phyloP scores from a whole-genome alignment of 2,113 vertebrate genomes.

The Columba janthina region DNA sequence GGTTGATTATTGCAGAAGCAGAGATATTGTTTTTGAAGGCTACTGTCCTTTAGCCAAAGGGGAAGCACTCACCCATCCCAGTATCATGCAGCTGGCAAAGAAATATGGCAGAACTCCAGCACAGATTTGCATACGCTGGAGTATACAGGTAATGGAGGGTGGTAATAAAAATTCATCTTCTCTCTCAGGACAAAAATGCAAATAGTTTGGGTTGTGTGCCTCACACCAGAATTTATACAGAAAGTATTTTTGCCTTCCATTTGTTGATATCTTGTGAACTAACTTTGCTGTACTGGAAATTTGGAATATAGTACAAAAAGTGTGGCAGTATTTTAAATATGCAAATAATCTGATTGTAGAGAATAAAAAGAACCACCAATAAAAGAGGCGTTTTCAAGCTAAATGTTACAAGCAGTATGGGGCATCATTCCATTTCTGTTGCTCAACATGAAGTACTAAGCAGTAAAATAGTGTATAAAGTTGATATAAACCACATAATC shows the following conservation, averaged over 20 bases:
- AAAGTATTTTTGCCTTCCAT: background rate
- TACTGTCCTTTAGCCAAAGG: conserved; percentile 81
- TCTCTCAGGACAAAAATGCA: background rate
- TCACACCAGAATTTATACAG: background rate
- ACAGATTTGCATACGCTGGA: conserved; percentile 81
- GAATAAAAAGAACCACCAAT: background rate
- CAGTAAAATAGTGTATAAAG: background rate
- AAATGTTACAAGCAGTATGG: background rate
- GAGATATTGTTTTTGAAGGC: conserved; percentile 79
- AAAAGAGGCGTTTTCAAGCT: background rate
- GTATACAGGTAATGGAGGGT: conserved; percentile 61
- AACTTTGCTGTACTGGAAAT: background rate
- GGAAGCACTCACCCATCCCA: conserved; percentile 70
- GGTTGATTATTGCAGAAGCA: conserved; percentile 73
- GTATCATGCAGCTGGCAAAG: conserved; percentile 70
- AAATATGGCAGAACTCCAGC: conserved; percentile 75
- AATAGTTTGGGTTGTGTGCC: background rate
- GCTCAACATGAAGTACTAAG: background rate
- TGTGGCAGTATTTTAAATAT: background rate
- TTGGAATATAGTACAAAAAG: background rate
- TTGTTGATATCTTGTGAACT: background rate
- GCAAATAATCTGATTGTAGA: background rate
- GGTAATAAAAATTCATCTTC: background rate
- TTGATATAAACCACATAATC: background rate
- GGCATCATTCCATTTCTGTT: background rate